A percentile compares a stretch with the other conserved stretches of the same genome.
Conservation (phyloP, 2,113 vertebrate genomes). For the Turdus rufiventris region DNA sequence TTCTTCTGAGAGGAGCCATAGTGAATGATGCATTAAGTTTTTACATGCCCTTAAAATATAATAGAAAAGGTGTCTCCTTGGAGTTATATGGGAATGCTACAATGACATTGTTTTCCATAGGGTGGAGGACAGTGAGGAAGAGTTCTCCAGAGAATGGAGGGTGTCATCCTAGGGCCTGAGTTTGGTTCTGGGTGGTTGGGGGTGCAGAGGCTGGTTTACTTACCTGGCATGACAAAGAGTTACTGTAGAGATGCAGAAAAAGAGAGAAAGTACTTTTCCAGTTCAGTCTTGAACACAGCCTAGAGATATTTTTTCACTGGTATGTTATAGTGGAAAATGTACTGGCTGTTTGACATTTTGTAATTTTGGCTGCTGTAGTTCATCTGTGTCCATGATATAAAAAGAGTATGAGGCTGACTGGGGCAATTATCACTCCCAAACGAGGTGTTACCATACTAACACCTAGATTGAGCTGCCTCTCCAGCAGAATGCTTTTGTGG, state of each 20-base stretch:
- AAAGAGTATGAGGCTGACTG: background rate
- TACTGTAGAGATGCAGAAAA: background rate
- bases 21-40: background rate
- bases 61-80: background rate
- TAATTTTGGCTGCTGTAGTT: background rate
- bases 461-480: background rate
- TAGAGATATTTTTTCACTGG: background rate
- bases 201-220: background rate
- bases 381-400: background rate
- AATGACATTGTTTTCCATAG: background rate
- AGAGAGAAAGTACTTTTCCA: background rate
- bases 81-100: background rate
- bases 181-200: rapidly evolving
- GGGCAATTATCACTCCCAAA: background rate
- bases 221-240: background rate
- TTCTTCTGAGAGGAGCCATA: background rate
- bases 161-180: background rate
- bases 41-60: background rate
- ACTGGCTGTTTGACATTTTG: background rate
- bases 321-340: background rate
- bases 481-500: background rate
- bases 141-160: background rate
- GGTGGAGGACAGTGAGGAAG: background rate
- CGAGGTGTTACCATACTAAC: background rate
- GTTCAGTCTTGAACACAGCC: background rate